Evolutionary conservation across 2,888 invertebrate genomes (phyloP).

Genomic region (Volucella inanis): DNA sequence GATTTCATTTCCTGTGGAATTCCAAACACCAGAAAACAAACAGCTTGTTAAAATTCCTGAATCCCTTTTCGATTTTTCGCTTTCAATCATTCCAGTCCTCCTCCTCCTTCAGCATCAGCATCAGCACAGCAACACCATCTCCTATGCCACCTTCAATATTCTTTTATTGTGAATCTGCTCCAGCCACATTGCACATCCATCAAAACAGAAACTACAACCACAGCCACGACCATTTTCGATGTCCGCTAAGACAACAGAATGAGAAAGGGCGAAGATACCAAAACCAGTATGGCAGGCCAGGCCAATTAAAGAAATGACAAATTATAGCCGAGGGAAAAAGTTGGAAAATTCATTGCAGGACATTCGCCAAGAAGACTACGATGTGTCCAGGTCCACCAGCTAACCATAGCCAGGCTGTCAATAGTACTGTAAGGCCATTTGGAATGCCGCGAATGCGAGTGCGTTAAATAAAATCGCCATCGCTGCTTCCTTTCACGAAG

Average conservation of each 20-base stretch:
- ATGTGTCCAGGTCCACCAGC: conserved; percentile 23
- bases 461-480: conserved; percentile 75
- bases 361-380: conserved; percentile 56
- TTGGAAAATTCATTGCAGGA: conserved; percentile 73
- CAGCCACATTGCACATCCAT: conserved; percentile 49
- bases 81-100: conserved; percentile 73
- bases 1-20: conserved; percentile 75
- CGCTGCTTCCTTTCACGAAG: conserved; percentile 65
- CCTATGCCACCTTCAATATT: conserved; percentile 3
- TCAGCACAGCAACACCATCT: conserved; percentile 44
- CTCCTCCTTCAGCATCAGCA: background rate
- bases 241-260: background rate
- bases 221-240: conserved; percentile 22
- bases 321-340: conserved; percentile 77
- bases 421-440: conserved; percentile 16
- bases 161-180: conserved; percentile 10
- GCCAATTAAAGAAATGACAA: conserved; percentile 80
- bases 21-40: conserved; percentile 78
- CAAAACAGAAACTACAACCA: conserved; percentile 14
- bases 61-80: conserved; percentile 75
- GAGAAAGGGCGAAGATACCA: conserved; percentile 56
- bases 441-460: conserved; percentile 76
- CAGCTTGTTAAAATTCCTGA: conserved; percentile 80
- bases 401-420: conserved; percentile 6
- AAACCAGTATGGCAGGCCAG: conserved; percentile 73